Conservation (phyloP, 2,113 vertebrate species). For the Phaetusa simplex region DNA sequence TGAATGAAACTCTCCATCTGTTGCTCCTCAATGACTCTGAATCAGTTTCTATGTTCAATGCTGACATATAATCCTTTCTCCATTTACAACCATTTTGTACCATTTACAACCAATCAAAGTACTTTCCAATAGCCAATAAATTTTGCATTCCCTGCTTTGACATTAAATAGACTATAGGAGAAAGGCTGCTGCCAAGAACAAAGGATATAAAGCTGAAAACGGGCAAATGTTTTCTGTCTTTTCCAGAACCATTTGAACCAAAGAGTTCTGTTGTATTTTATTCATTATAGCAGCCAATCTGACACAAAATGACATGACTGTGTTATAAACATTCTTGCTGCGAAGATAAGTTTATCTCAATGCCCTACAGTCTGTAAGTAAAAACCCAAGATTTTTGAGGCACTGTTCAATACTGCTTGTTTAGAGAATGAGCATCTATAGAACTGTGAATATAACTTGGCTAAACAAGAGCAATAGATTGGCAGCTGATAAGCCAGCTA, state of each 20-base stretch:
- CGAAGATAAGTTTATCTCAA: not conserved
- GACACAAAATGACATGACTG: not conserved
- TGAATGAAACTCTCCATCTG: not conserved
- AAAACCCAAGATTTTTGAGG: not conserved
- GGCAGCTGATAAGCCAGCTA: not conserved
- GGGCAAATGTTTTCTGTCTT: not conserved
- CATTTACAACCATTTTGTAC: not conserved
- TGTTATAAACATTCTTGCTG: not conserved
- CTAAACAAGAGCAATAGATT: not conserved
- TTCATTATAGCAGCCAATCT: not conserved
- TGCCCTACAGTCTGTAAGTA: not conserved
- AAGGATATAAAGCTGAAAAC: not conserved
- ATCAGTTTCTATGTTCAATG: not conserved
- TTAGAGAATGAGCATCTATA: not conserved
- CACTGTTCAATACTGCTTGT: not conserved
- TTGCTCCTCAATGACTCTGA: not conserved
- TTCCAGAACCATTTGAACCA: not conserved
- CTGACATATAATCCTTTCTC: not conserved
- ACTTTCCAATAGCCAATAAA: not conserved
- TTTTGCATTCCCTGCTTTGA: not conserved
- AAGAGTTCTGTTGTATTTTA: not conserved
- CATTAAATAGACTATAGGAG: not conserved
- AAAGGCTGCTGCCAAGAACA: not conserved
- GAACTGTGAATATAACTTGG: not conserved
- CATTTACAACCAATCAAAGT: not conserved